Base-by-base conservation (phyloP, 2,888 invertebrate species). In the Macaria notata region DNA sequence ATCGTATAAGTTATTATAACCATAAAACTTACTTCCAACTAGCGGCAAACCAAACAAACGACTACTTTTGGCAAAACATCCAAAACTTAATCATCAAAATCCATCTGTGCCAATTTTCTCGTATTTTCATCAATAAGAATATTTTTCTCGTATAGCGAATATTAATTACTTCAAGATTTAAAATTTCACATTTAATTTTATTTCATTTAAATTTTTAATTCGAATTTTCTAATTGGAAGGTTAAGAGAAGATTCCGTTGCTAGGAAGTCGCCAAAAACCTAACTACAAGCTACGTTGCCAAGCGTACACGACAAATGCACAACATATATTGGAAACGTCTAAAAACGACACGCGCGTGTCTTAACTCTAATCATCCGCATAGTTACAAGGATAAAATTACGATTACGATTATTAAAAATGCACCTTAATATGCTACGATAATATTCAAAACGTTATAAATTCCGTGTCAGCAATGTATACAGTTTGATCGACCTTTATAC, bases 211-310 rank as follows among this genome's bases (percentile, higher is more conserved):
- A 36, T 36, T 69, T 74, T 72, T 73, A 69, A 72, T 81, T 76
- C 78, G 79, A 86, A 81, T 72, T 71, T 72, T 79, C 85, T 87
- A 88, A 86, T 73, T 89, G 89, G 89, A 89, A 89, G 89, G 81
- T 83, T 76, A 75, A 75, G 78, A 88, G 86, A 87, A 88, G 87
- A 84, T 82, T 84, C 77, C 73, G 81, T 87, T 86, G 80, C 83
- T 87, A 87, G 90, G 89, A 89, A 89, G 90, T 87, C 81, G 85
- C 86, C 82, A 51, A 79, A 78, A 84, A 84, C 88, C 89, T 88
- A 88, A 83, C 89, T 89, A 89, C 81, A 78, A 84, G 81, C 81
- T 88, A 88, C 83, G 64, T 72, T 75, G 86, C 86, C 75, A 87
- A 88, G 87, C 89, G 81, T 84, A 84, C 83, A 86, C 78, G 81